Evolutionary conservation across 2,888 invertebrate species (phyloP).

Genomic region (Watsonalla binaria): DNA sequence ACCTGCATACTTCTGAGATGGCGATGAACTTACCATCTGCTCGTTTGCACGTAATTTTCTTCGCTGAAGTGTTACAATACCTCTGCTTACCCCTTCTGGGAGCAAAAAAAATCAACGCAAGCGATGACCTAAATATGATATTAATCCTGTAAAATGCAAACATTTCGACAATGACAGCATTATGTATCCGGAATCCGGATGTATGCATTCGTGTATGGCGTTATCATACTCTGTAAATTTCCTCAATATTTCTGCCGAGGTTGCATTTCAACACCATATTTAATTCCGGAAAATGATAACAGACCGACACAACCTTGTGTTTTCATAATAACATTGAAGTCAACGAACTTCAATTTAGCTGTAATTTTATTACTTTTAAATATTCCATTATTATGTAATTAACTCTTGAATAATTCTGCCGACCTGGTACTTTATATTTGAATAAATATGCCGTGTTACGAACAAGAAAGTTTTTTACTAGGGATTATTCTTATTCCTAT

Average conservation of each 20-base stretch:
- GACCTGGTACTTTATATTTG: not conserved
- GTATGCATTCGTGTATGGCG: not conserved
- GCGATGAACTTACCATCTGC: no score
- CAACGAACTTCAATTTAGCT: not conserved
- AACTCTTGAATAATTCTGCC: not conserved
- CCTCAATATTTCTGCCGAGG: conserved; percentile 11
- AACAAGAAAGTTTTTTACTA: conserved; percentile 5
- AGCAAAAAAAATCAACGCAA: no score
- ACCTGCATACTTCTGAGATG: no score
- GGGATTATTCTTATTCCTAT: no score
- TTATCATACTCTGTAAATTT: conserved; percentile 16
- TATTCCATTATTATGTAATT: not conserved
- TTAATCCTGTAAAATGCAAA: no score
- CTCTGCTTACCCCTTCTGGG: no score
- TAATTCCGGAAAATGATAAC: conserved; percentile 1
- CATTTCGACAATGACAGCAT: not conserved
- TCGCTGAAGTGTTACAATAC: no score
- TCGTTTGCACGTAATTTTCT: no score
- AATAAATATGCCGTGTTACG: no score
- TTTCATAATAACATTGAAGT: not conserved
- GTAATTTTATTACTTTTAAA: not conserved
- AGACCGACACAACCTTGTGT: not conserved
- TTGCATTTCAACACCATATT: not conserved
- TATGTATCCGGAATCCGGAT: not conserved
- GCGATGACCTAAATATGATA: no score